Percentiles rank a stretch among this genome's conserved stretches.
These are phyloP conservation scores for Anthoptus insignis DNA, from an alignment of 2,888 invertebrate genomes.

Conservation along the genomic window DNA sequence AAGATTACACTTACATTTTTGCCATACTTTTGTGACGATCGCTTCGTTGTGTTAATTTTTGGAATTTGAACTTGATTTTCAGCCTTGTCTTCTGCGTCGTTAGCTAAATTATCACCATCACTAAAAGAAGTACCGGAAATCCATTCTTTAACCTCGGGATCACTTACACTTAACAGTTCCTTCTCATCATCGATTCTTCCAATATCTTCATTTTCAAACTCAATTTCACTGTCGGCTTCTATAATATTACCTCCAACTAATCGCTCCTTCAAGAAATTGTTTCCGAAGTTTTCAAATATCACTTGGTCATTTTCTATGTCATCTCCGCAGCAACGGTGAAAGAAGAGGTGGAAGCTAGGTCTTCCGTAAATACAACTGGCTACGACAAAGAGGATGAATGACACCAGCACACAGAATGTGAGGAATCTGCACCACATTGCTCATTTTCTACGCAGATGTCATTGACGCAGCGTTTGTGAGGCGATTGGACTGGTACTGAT, in stretches of 20 bases:
- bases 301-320: conserved; percentile 76
- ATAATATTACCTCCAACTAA: conserved; percentile 61
- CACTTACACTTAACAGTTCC: conserved; percentile 55
- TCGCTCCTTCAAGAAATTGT: conserved; percentile 71
- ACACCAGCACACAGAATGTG: conserved; percentile 72
- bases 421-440: conserved; percentile 77
- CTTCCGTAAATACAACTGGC: conserved; percentile 70
- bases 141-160: conserved; percentile 48
- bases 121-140: not conserved
- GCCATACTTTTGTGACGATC: too few species aligned
- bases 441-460: conserved; percentile 14
- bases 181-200: conserved; percentile 52
- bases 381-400: conserved; percentile 68
- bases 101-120: not conserved
- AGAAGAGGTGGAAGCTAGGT: conserved; percentile 70
- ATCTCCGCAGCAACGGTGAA: conserved; percentile 71
- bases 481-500: conserved; percentile 4
- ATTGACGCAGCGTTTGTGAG: conserved; percentile 6
- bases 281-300: conserved; percentile 70
- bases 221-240: conserved; percentile 54
- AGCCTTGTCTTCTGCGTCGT: not conserved
- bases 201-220: conserved; percentile 52
- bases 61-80: too few species aligned
- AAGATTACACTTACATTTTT: too few species aligned
- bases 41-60: too few species aligned